Evolutionary conservation across 1,140 invertebrate species (phyloP).

Genomic region (Platorchestia sp.): DNA sequence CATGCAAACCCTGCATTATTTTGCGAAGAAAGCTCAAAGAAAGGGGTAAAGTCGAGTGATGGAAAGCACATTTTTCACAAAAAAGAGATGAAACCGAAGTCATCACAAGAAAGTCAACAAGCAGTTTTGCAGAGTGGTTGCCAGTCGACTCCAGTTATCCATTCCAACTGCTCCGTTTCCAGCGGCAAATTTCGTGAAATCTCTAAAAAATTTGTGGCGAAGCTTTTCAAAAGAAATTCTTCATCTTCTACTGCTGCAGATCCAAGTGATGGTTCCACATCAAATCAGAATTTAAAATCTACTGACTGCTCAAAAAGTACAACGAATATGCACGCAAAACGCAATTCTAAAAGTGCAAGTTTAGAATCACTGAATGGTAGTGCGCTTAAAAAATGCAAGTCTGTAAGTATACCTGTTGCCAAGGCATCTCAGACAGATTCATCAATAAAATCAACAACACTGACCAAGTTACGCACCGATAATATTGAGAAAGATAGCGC

Average conservation of each 20-base stretch:
- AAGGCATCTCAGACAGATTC: neutral
- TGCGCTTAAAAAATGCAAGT: neutral
- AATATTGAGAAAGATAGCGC: neutral
- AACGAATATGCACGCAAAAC: neutral
- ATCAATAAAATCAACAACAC: neutral
- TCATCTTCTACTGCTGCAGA: neutral
- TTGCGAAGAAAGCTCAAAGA: neutral
- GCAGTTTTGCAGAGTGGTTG: neutral
- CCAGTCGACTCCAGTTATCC: neutral
- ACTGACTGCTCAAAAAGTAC: neutral
- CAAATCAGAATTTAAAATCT: neutral
- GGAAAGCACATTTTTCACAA: neutral
- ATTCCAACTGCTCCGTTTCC: neutral
- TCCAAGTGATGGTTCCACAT: neutral
- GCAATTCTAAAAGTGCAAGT: neutral
- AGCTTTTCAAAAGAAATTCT: neutral
- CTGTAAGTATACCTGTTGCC: neutral
- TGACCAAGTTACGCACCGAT: neutral
- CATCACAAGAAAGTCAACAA: neutral
- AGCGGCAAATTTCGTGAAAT: neutral
- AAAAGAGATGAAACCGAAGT: neutral
- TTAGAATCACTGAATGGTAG: neutral
- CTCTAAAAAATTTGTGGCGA: conserved; percentile 18
- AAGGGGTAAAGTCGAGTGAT: neutral
- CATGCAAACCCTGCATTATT: neutral